Evolutionary conservation across 1,140 invertebrate genomes (phyloP).

Genomic region (Anoplolepis gracilipes): DNA sequence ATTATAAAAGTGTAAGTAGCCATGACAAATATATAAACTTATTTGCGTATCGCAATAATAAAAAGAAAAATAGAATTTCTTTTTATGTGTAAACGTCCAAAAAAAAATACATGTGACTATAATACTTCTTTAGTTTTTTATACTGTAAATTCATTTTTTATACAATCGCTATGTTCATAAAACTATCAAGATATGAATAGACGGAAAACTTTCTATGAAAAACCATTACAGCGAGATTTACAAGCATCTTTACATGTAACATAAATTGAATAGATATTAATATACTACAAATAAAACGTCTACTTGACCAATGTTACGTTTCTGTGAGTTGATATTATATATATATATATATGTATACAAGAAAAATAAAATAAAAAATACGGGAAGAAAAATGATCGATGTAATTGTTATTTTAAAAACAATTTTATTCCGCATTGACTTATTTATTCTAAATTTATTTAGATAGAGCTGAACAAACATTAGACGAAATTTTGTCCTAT

Average conservation of each 20-base stretch:
- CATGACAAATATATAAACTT: background rate
- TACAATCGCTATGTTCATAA: slow-evolving; percentile 21
- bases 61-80: background rate
- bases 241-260: slow-evolving; percentile 36
- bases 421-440: background rate
- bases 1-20: background rate
- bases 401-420: slow-evolving; percentile 35
- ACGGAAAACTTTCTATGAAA: slow-evolving; percentile 22
- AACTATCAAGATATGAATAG: slow-evolving; percentile 1
- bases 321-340: slow-evolving; percentile 65
- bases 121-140: slow-evolving; percentile 41
- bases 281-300: slow-evolving; percentile 34
- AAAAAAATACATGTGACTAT: slow-evolving; percentile 4
- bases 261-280: slow-evolving; percentile 40
- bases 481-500: background rate
- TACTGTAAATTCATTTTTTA: slow-evolving; percentile 13
- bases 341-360: slow-evolving; percentile 63
- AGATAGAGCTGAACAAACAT: slow-evolving; percentile 7
- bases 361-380: slow-evolving; percentile 52
- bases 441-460: slow-evolving; percentile 35
- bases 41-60: slow-evolving; percentile 1
- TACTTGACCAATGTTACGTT: slow-evolving; percentile 56
- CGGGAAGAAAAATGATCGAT: slow-evolving; percentile 16
- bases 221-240: slow-evolving; percentile 40
- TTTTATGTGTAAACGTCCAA: slow-evolving; percentile 27